These are phyloP conservation scores for Chaetophractus vellerosus DNA, from an alignment of 2,797 vertebrate genomes.

Conservation along the genomic window DNA sequence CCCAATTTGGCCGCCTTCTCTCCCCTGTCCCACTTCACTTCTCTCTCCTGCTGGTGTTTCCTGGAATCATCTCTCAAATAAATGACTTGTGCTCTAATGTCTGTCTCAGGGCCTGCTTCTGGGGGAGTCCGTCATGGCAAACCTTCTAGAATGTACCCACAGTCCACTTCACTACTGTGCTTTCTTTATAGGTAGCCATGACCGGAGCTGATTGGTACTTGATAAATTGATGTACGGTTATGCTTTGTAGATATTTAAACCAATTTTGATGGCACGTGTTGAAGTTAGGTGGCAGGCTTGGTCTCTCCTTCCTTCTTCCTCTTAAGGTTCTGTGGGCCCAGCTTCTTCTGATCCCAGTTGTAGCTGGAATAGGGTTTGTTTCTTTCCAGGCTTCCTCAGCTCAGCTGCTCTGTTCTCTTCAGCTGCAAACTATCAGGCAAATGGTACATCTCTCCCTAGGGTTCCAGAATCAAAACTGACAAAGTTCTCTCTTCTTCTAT, in stretches of 20 bases:
- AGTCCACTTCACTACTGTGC: background rate
- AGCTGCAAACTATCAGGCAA: too few species aligned
- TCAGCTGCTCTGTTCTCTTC: too few species aligned
- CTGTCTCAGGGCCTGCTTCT: background rate
- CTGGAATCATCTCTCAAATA: background rate
- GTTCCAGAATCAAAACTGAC: too few species aligned
- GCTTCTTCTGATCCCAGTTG: too few species aligned
- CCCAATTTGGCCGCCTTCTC: background rate
- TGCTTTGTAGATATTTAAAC: background rate
- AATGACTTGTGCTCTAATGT: background rate
- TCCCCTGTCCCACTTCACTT: background rate
- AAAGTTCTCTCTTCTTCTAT: too few species aligned
- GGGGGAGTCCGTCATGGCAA: background rate
- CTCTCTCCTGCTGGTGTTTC: background rate
- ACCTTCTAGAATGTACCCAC: background rate
- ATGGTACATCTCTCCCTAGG: too few species aligned
- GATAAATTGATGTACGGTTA: rapidly evolving
- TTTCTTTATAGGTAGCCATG: rapidly evolving
- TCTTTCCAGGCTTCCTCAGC: too few species aligned
- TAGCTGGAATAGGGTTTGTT: too few species aligned
- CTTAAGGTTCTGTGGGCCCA: too few species aligned
- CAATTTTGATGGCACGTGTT: background rate
- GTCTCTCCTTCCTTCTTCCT: too few species aligned
- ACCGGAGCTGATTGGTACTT: too few species aligned
- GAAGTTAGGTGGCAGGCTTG: too few species aligned